A percentile compares a stretch with the other conserved stretches of the same genome.
phyloP scores from a whole-genome alignment of 2,797 vertebrate genomes.

The Myotis vivesi region DNA sequence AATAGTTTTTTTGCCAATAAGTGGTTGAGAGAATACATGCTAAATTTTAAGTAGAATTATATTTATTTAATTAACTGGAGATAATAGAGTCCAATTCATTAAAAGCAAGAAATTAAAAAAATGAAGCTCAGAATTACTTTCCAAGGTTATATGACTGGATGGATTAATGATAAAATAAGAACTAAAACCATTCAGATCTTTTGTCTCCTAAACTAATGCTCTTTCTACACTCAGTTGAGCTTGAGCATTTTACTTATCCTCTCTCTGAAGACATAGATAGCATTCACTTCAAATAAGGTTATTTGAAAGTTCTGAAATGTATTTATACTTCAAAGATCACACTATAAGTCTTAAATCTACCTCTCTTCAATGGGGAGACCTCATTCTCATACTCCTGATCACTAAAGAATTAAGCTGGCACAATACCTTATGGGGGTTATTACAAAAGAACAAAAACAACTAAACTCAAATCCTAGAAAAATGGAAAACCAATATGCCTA shows the following conservation, averaged over 20 bases:
- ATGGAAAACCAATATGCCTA: slow-evolving; percentile 55
- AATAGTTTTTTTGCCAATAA: not conserved
- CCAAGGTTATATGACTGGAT: not conserved
- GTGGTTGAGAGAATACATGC: not conserved
- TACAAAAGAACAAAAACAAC: slow-evolving; percentile 49
- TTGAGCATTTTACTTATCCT: not conserved
- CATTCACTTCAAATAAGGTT: slow-evolving; percentile 25
- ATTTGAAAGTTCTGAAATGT: slow-evolving; percentile 26
- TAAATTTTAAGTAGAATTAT: slow-evolving; percentile 1
- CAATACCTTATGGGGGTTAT: not conserved
- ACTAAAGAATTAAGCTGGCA: slow-evolving; percentile 22
- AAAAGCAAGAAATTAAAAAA: not conserved
- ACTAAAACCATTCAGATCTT: not conserved
- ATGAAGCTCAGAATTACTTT: not conserved
- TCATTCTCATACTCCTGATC: slow-evolving; percentile 2
- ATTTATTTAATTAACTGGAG: not conserved
- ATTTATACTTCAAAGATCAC: not conserved
- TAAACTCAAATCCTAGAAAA: slow-evolving; percentile 55
- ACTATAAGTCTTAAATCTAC: slow-evolving; percentile 8
- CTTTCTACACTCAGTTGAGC: not conserved
- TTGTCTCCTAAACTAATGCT: not conserved
- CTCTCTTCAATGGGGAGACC: not conserved
- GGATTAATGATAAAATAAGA: not conserved
- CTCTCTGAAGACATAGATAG: not conserved
- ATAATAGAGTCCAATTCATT: not conserved